Base-by-base conservation (phyloP, 2,888 invertebrate species). In the Limenitis camilla region DNA sequence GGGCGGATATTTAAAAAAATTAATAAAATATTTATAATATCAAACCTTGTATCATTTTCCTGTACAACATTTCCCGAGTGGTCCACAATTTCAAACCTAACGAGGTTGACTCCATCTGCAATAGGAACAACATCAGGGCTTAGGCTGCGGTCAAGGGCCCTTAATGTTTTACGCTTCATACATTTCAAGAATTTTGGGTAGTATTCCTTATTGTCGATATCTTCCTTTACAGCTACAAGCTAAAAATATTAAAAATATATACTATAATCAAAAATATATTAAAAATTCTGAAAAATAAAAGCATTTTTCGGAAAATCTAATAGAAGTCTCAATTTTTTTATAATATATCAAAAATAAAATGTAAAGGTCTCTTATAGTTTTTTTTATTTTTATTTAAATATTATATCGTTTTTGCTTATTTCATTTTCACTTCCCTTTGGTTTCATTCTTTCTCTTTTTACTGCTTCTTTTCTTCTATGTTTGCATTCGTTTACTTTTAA, bases 51-150 rank as follows among this genome's bases (percentile, higher is more conserved):
- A 46, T 72, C 73, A 61, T 84, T 85, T 48, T 80, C 80, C n/a
- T 71, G 68, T 62, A 87, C 59, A 9, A 84, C 65, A 52, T 86
- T 81, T 1, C 87, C 82, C 1, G 81, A 73, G 40, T 70, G 70
- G 57, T 86, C 86, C 8, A 87, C 78, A 19, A 88, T 68, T 56
- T 88, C 83, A 57, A 85, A 89, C 31, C 89, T 82, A 28, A 92
- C 89, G 42, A 94, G 76, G 60, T 90, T 89, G 40, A 93, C 81
- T 5, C 92, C 92, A 39, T 90, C 89, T 11, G 88, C 84, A 8
- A 94, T 69, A 0, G 91, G 89, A 52, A 93, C 91, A 38, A 90
- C 76, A 60, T 92, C 91, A 5, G 89, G 82, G 7, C 81, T 81
- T 50, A 92, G 77, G 1, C 91, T 78, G 11, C 89, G 80, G 68